phyloP scores from a whole-genome alignment of 2,888 invertebrate species.

The Calameuta pallipes region DNA sequence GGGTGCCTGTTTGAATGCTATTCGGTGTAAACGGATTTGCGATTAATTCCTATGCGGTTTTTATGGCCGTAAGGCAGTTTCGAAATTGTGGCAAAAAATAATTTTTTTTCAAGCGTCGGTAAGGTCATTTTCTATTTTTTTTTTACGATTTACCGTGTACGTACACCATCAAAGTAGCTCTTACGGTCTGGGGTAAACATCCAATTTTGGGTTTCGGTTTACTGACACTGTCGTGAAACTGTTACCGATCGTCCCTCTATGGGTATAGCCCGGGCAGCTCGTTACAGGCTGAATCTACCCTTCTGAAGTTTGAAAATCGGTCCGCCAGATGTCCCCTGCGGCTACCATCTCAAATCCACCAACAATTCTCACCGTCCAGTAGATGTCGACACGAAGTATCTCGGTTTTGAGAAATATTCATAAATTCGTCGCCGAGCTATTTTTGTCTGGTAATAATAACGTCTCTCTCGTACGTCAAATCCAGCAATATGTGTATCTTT shows the following conservation, averaged over 20 bases:
- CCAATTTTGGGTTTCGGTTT: not conserved
- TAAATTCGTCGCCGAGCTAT: not conserved
- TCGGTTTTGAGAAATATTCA: not conserved
- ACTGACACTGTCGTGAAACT: not conserved
- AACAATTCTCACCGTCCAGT: not conserved
- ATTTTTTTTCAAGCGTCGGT: not conserved
- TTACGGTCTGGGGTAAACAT: not conserved
- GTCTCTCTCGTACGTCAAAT: not conserved
- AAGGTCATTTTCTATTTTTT: not conserved
- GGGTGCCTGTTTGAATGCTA: not conserved
- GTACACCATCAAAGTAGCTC: not conserved
- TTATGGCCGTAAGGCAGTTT: not conserved
- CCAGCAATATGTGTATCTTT: not conserved
- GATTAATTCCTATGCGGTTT: not conserved
- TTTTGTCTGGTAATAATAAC: not conserved
- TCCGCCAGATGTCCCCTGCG: not conserved
- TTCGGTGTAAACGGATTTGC: not conserved
- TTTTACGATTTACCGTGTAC: not conserved
- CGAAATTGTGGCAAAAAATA: not conserved
- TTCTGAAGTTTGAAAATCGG: not conserved
- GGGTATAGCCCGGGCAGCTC: not conserved
- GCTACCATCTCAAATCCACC: not conserved
- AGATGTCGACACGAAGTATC: not conserved
- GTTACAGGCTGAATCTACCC: not conserved
- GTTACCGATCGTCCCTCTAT: not conserved